These are phyloP conservation scores for Cylloceria caligata DNA, from an alignment of 2,888 invertebrate genomes.

Conservation along the genomic window DNA sequence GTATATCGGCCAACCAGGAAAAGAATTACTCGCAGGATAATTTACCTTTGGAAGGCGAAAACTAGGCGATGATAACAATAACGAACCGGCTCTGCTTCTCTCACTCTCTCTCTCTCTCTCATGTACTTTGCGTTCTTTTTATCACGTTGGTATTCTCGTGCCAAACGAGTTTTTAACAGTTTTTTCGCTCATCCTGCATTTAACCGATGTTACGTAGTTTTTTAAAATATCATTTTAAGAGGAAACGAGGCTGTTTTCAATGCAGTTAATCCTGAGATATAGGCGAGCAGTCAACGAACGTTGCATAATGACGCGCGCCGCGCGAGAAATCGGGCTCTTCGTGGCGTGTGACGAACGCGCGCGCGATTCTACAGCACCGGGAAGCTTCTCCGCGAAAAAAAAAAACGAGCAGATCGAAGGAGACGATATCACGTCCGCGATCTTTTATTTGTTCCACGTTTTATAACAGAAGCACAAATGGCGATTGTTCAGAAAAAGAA, in stretches of 20 bases:
- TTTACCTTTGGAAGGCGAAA: background rate
- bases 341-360: conserved; percentile 47
- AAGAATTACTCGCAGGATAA: background rate
- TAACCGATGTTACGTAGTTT: too few species aligned
- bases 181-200: too few species aligned
- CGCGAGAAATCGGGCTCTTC: conserved; percentile 70
- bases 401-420: background rate
- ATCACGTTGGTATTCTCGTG: background rate
- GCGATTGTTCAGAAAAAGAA: too few species aligned
- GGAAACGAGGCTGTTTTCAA: background rate
- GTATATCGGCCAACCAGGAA: background rate
- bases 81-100: background rate
- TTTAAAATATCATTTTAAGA: background rate
- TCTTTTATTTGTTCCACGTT: background rate
- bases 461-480: too few species aligned
- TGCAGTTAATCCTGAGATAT: background rate
- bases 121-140: background rate
- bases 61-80: background rate
- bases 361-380: conserved; percentile 58
- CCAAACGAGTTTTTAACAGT: background rate
- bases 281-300: conserved; percentile 59
- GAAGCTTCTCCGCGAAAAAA: conserved; percentile 17
- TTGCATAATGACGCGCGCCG: conserved; percentile 82
- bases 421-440: background rate
- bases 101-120: background rate